phyloP scores from a whole-genome alignment of 2,113 vertebrate genomes.

The Rattus rattus region DNA sequence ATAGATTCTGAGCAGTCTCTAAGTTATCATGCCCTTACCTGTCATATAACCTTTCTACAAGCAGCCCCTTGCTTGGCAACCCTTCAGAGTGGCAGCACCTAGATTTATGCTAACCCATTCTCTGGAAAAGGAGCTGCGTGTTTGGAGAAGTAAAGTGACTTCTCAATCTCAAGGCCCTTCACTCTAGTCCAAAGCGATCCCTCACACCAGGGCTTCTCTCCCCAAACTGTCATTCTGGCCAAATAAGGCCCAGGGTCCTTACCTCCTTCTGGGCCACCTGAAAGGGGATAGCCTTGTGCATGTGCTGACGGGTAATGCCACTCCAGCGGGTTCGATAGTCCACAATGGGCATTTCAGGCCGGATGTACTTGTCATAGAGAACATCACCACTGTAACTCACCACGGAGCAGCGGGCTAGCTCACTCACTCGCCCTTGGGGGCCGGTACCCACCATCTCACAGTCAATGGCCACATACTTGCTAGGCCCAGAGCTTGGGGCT shows the following conservation, averaged over 20 bases:
- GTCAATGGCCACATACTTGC: slow-evolving; percentile 92
- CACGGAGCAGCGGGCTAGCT: slow-evolving; percentile 95
- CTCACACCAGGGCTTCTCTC: not conserved
- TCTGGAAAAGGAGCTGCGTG: not conserved
- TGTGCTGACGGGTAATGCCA: slow-evolving; percentile 90
- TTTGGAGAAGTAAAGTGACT: not conserved
- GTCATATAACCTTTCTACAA: too few species aligned
- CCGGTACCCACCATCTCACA: slow-evolving; percentile 99
- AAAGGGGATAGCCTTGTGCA: slow-evolving; percentile 90
- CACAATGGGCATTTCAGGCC: slow-evolving; percentile 88
- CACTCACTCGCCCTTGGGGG: slow-evolving; percentile 88
- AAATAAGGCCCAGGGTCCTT: not conserved
- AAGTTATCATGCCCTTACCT: not conserved
- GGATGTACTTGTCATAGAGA: slow-evolving; percentile 94
- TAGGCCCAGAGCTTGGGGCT: not conserved
- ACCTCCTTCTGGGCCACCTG: slow-evolving; percentile 92
- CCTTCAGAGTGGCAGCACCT: accelerated
- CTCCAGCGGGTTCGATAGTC: slow-evolving; percentile 97
- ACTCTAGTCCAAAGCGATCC: too few species aligned
- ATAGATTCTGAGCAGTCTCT: accelerated
- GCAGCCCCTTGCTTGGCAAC: accelerated
- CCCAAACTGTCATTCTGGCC: not conserved
- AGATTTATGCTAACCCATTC: not conserved
- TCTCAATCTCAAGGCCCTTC: not conserved
- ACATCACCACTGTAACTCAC: slow-evolving; percentile 92